Conservation (phyloP, 2,113 vertebrate genomes). For the Anhinga anhinga region DNA sequence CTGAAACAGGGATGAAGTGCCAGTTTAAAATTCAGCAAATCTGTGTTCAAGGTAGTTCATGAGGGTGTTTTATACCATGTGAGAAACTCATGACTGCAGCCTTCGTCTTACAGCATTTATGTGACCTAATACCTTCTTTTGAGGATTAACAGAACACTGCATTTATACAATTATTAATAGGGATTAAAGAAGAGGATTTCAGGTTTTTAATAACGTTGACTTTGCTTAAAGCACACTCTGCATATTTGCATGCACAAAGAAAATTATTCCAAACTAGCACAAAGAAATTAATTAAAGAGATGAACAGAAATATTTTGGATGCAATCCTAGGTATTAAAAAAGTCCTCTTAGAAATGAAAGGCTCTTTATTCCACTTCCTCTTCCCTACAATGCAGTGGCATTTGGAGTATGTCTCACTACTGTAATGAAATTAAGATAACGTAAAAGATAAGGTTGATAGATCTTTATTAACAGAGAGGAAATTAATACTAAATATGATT, state of each 20-base stretch:
- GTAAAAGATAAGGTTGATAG: background rate
- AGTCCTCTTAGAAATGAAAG: background rate
- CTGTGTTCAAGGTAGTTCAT: constrained; percentile 41
- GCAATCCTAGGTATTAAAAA: background rate
- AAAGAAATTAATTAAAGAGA: constrained; percentile 27
- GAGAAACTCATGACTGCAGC: constrained; percentile 11
- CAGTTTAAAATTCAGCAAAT: constrained; percentile 68
- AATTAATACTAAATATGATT: background rate
- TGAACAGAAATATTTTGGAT: background rate
- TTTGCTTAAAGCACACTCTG: constrained; percentile 9
- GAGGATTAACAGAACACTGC: constrained; percentile 35
- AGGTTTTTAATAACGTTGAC: constrained; percentile 29
- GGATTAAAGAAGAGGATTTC: constrained; percentile 34
- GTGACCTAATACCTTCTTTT: constrained; percentile 32
- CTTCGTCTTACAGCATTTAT: constrained; percentile 31
- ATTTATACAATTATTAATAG: constrained; percentile 25
- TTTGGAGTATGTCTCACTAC: background rate
- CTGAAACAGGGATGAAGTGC: constrained; percentile 77
- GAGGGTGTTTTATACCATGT: constrained; percentile 4
- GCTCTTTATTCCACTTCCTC: background rate
- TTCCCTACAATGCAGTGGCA: background rate
- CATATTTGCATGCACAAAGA: constrained; percentile 9
- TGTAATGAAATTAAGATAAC: background rate
- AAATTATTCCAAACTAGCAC: constrained; percentile 10
- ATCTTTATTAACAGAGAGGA: background rate